Evolutionary conservation across 2,888 invertebrate genomes (phyloP).

Genomic region (Xestia rhomboidea): DNA sequence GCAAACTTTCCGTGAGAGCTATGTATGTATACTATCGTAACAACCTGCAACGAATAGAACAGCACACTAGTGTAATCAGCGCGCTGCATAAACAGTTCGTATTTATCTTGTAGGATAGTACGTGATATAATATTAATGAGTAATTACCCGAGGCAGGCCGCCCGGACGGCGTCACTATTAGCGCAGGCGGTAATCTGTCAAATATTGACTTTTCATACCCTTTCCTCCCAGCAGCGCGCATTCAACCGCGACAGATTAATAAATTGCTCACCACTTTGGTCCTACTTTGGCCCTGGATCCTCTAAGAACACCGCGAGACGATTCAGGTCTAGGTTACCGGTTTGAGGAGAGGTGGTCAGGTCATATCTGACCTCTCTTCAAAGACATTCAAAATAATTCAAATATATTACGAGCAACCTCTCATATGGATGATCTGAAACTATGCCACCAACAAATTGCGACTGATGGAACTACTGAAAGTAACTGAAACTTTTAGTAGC

Average conservation of each 20-base stretch:
- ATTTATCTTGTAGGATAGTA: background rate
- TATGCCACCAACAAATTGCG: no score
- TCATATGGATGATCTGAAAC: no score
- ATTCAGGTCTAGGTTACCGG: no score
- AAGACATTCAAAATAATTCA: no score
- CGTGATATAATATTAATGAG: slow-evolving; percentile 11
- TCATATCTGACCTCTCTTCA: no score
- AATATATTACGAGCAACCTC: no score
- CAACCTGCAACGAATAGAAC: background rate
- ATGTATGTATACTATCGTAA: background rate
- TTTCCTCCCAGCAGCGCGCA: background rate
- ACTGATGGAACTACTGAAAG: background rate
- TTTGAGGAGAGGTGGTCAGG: no score
- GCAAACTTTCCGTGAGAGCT: background rate
- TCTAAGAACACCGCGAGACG: no score
- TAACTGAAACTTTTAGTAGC: background rate
- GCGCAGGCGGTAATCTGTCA: background rate
- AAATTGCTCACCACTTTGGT: no score
- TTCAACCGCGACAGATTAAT: background rate
- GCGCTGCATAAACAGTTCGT: no score
- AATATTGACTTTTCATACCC: slow-evolving; percentile 10
- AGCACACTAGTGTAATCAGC: background rate
- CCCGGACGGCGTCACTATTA: background rate
- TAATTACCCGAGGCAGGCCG: slow-evolving; percentile 4
- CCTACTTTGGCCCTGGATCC: no score